Evolutionary conservation across 2,113 vertebrate genomes (phyloP).

Genomic region (Gymnarchus niloticus): DNA sequence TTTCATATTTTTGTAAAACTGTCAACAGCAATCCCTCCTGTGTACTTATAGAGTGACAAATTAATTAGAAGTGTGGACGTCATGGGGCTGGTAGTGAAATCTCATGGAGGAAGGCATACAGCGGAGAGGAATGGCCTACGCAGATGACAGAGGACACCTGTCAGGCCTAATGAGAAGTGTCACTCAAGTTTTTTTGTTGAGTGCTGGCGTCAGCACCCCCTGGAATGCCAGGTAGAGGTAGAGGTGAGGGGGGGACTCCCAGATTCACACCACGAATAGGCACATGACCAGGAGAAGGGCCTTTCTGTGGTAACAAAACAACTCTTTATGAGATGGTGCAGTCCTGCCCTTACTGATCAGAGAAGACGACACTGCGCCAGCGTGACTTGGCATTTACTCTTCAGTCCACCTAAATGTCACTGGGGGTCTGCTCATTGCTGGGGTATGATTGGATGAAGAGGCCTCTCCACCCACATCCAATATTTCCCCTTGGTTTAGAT

Average conservation of each 20-base stretch:
- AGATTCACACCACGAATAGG: too few species aligned
- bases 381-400: background rate
- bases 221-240: background rate
- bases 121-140: background rate
- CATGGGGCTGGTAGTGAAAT: background rate
- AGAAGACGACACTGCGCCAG: background rate
- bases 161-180: conserved; percentile 15
- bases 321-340: conserved; percentile 5
- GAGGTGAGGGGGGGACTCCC: background rate
- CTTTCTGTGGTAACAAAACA: background rate
- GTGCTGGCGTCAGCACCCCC: background rate
- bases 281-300: too few species aligned
- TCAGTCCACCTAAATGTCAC: background rate
- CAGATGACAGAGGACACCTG: background rate
- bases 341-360: background rate
- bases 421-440: background rate
- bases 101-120: background rate
- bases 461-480: background rate
- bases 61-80: background rate
- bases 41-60: background rate
- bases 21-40: background rate
- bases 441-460: background rate
- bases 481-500: background rate
- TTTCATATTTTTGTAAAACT: background rate
- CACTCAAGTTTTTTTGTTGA: conserved; percentile 4